A percentile compares a stretch with the other conserved stretches of the same genome.
Conservation (phyloP, 35 echinoderm and acorn worm species). For the Chiridota heheva region DNA sequence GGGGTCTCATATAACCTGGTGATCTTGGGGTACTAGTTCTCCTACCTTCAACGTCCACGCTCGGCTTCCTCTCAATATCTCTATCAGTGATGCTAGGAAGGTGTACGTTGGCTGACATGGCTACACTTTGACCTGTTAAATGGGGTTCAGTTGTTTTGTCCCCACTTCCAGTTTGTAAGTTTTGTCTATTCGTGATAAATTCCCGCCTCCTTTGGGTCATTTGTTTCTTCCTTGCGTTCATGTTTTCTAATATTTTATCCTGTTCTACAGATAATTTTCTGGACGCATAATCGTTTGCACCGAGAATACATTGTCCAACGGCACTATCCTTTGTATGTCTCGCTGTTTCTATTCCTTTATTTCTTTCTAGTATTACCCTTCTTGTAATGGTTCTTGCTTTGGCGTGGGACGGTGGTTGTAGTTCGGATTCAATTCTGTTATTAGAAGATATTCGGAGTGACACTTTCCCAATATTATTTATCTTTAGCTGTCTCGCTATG, state of each 20-base stretch:
- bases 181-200: slow-evolving; percentile 56
- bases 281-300: slow-evolving; percentile 78
- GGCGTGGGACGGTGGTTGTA: background rate
- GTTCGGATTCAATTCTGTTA: slow-evolving; percentile 4
- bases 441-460: slow-evolving; percentile 57
- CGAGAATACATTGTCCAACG: slow-evolving; percentile 86
- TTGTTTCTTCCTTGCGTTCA: slow-evolving; percentile 46
- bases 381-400: slow-evolving; percentile 32
- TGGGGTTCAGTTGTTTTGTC: background rate
- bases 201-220: slow-evolving; percentile 66
- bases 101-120: background rate
- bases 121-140: background rate
- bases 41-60: background rate
- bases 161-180: background rate
- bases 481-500: slow-evolving; percentile 74
- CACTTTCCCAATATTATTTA: slow-evolving; percentile 83
- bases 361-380: slow-evolving; percentile 62
- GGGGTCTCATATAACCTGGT: slow-evolving; percentile 78
- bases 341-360: slow-evolving; percentile 73
- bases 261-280: slow-evolving; percentile 47
- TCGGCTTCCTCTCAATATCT: background rate
- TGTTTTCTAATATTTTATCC: slow-evolving; percentile 54
- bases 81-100: slow-evolving; percentile 4
- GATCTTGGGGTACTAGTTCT: slow-evolving; percentile 4
- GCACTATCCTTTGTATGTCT: slow-evolving; percentile 74